Conservation (phyloP, 2,797 vertebrate genomes). For the Pseudotriccus pelzelni region DNA sequence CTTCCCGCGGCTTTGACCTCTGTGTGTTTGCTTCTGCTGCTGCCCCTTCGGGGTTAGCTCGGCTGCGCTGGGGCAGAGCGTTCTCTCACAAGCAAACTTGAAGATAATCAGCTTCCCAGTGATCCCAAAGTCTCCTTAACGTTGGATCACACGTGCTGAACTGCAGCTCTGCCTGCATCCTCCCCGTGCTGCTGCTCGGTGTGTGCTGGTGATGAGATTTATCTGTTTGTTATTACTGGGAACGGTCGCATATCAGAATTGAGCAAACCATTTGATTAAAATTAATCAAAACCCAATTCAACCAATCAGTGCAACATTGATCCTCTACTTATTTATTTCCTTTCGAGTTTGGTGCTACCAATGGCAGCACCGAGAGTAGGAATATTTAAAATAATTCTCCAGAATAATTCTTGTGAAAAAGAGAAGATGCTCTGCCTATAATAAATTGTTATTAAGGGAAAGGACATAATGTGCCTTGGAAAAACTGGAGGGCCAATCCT, state of each 20-base stretch:
- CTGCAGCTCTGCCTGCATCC: background rate
- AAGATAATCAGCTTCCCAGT: background rate
- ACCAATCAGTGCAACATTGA: background rate
- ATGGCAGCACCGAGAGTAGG: background rate
- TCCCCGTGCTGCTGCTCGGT: background rate
- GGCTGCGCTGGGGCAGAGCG: background rate
- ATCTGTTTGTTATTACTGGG: background rate
- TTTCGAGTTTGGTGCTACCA: background rate
- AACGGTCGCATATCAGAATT: background rate
- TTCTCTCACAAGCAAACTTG: background rate
- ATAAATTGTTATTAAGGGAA: conserved; percentile 19
- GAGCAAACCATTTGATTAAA: background rate
- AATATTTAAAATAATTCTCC: background rate
- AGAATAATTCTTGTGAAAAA: background rate
- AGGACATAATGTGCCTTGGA: conserved; percentile 23
- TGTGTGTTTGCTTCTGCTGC: background rate
- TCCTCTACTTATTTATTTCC: background rate
- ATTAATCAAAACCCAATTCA: conserved; percentile 46
- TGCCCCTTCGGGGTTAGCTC: background rate
- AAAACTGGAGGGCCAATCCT: conserved; percentile 16
- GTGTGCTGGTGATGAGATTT: background rate
- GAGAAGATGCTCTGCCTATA: background rate
- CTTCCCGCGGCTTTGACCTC: background rate
- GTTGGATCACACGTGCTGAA: background rate
- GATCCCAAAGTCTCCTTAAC: background rate